These are phyloP conservation scores for Corbicula japonica DNA, from an alignment of 2,888 invertebrate genomes.

Conservation along the genomic window DNA sequence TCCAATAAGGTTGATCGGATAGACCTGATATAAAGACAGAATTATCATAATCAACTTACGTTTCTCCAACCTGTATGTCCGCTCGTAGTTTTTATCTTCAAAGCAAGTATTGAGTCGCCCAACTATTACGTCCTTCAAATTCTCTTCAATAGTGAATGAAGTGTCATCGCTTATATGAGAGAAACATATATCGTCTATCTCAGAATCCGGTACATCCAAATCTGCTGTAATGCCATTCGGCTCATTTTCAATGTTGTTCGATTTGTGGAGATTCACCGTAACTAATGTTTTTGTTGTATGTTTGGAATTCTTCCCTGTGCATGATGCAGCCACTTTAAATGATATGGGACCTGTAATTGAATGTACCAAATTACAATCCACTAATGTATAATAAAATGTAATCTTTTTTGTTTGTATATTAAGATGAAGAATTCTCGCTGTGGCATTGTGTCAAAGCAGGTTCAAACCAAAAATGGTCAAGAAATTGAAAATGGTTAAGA, in stretches of 20 bases:
- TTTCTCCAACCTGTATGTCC: conserved; percentile 44
- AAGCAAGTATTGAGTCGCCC: conserved; percentile 43
- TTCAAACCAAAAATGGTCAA: neutral
- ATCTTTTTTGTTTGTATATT: neutral
- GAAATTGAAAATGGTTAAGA: too few relatives aligned
- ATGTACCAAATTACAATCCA: neutral
- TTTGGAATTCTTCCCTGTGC: conserved; percentile 7
- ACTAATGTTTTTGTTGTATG: neutral
- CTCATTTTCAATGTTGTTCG: conserved; percentile 1
- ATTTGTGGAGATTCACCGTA: conserved; percentile 3
- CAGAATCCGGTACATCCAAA: neutral
- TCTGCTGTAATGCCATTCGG: conserved; percentile 5
- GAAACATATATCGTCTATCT: conserved; percentile 36
- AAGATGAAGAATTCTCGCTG: neutral
- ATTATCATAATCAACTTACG: conserved; percentile 45
- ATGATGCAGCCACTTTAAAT: conserved; percentile 19
- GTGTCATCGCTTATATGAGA: conserved; percentile 23
- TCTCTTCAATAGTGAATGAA: conserved; percentile 47
- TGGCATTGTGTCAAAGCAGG: neutral
- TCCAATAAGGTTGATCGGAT: too few relatives aligned
- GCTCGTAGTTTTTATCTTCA: conserved; percentile 6
- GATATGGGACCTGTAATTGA: conserved; percentile 1
- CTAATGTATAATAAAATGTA: neutral
- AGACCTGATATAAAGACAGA: too few relatives aligned
- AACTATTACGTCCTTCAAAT: conserved; percentile 31